Conservation (phyloP, 2,113 vertebrate species). For the Sapajus apella region DNA sequence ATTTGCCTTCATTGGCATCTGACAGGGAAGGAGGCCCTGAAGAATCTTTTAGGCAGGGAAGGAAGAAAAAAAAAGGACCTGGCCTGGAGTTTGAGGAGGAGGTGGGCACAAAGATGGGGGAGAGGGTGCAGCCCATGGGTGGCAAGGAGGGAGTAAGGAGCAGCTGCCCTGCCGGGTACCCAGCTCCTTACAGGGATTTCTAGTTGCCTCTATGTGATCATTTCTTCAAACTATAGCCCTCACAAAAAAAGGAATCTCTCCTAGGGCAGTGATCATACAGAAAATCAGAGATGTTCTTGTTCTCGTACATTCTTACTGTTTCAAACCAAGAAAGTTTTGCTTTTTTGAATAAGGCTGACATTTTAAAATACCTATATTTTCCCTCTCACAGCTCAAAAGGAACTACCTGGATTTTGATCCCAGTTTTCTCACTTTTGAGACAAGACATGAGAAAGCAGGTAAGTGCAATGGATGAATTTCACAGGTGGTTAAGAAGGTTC, state of each 20-base stretch:
- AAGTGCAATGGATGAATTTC: conserved; percentile 59
- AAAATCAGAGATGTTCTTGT: conserved; percentile 47
- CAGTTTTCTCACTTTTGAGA: conserved; percentile 70
- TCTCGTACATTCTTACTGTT: conserved; percentile 38
- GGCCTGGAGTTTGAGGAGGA: not conserved
- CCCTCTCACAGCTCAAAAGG: conserved; percentile 26
- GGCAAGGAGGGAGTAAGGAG: not conserved
- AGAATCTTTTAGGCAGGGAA: not conserved
- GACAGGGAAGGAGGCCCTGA: not conserved
- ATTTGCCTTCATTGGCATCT: not conserved
- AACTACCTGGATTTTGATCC: conserved; percentile 60
- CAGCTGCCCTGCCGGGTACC: not conserved
- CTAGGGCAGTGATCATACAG: conserved; percentile 37
- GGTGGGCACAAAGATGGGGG: not conserved
- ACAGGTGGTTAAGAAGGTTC: conserved; percentile 65
- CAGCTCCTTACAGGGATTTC: not conserved
- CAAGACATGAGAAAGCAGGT: conserved; percentile 61
- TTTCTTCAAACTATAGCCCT: not conserved
- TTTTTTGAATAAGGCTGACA: conserved; percentile 42
- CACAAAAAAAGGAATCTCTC: not conserved
- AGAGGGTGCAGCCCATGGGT: not conserved
- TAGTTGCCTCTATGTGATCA: not conserved
- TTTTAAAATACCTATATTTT: not conserved
- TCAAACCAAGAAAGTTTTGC: conserved; percentile 47
- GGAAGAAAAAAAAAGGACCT: not conserved